phyloP scores from a whole-genome alignment of 2,113 vertebrate species.

The Sphaerodactylus townsendi region DNA sequence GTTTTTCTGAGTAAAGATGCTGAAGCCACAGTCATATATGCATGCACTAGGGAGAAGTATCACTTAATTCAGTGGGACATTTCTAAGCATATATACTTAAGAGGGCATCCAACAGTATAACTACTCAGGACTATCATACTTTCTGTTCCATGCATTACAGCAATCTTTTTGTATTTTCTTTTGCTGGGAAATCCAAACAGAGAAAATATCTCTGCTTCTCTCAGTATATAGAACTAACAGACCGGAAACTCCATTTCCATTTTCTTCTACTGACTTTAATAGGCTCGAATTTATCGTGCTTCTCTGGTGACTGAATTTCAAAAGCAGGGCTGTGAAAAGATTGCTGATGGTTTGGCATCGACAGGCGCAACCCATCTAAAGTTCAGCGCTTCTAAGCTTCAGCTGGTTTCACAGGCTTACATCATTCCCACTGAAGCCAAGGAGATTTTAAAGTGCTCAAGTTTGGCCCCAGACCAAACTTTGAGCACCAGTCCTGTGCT shows the following conservation, averaged over 20 bases:
- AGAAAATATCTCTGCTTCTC: not conserved
- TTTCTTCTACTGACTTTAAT: not conserved
- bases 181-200: not conserved
- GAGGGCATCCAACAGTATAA: not conserved
- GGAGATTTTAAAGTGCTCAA: not conserved
- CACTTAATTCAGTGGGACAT: not conserved
- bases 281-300: not conserved
- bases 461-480: not conserved
- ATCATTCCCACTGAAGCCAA: not conserved
- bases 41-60: not conserved
- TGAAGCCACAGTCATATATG: not conserved
- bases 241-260: not conserved
- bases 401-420: not conserved
- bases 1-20: too few relatives aligned
- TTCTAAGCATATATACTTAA: not conserved
- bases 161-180: not conserved
- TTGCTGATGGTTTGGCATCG: not conserved
- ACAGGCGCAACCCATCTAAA: not conserved
- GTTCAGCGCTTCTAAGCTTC: not conserved
- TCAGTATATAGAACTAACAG: not conserved
- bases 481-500: not conserved
- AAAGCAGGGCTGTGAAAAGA: not conserved
- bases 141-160: not conserved
- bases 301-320: not conserved
- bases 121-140: not conserved